A percentile compares a stretch with the other conserved stretches of the same genome.
These are phyloP conservation scores for Drosophila prolongata DNA, from an alignment of 2,888 invertebrate genomes.

Conservation along the genomic window DNA sequence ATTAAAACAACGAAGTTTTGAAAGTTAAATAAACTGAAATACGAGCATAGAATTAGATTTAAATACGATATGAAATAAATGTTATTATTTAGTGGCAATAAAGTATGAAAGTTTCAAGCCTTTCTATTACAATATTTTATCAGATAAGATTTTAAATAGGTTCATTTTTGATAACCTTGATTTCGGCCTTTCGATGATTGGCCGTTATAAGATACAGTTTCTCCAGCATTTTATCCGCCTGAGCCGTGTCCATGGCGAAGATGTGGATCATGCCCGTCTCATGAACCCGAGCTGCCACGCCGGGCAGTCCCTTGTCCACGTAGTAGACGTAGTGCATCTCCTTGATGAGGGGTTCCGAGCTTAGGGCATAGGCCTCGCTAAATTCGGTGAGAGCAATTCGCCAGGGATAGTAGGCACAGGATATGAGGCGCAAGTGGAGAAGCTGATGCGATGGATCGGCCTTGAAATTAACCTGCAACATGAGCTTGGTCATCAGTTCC, in stretches of 20 bases:
- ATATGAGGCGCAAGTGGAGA: not conserved
- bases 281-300: conserved; percentile 44
- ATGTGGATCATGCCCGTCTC: conserved; percentile 48
- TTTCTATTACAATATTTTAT: too few species aligned
- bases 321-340: conserved; percentile 31
- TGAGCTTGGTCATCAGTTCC: conserved; percentile 16
- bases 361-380: conserved; percentile 1
- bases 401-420: not conserved
- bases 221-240: conserved; percentile 40
- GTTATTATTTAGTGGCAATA: too few species aligned
- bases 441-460: not conserved
- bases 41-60: too few species aligned
- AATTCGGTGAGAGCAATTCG: not conserved
- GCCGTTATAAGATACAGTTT: conserved; percentile 35
- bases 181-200: conserved; percentile 42
- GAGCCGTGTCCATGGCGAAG: conserved; percentile 28
- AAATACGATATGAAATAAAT: too few species aligned
- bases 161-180: not conserved
- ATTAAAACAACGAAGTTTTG: too few species aligned
- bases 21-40: too few species aligned
- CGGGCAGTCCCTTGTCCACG: conserved; percentile 39
- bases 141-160: too few species aligned
- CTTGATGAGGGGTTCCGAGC: not conserved
- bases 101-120: too few species aligned
- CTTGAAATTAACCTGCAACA: not conserved